Conservation (phyloP, 2,113 vertebrate genomes). For the Gnathonemus echidnorhynchus region DNA sequence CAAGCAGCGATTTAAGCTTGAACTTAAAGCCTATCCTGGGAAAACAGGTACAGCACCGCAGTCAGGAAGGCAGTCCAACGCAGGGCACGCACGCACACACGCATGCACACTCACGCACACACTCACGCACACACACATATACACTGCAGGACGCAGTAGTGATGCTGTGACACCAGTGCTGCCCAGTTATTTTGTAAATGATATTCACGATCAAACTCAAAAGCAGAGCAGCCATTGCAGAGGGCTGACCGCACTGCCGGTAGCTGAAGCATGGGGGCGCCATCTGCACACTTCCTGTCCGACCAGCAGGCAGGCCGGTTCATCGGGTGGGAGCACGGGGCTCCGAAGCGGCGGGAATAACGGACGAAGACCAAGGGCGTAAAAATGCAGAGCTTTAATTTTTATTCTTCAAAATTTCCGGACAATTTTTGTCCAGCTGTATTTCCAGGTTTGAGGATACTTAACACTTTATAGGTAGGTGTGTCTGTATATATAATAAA, state of each 20-base stretch:
- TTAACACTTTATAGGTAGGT: background rate
- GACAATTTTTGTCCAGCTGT: conserved; percentile 23
- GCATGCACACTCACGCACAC: background rate
- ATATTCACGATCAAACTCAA: background rate
- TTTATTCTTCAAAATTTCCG: conserved; percentile 20
- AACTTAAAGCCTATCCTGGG: background rate
- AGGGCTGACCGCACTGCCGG: background rate
- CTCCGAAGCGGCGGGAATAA: background rate
- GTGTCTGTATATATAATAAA: conserved; percentile 5
- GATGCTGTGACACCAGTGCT: background rate
- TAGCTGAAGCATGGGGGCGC: background rate
- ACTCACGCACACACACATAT: background rate
- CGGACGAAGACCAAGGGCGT: background rate
- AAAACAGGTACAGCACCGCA: background rate
- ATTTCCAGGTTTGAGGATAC: conserved; percentile 23
- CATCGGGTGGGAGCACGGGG: background rate
- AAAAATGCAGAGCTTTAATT: conserved; percentile 33
- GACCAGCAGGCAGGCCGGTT: background rate
- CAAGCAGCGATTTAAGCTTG: background rate
- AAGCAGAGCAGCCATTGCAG: background rate
- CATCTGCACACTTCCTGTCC: background rate
- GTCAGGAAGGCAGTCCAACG: background rate
- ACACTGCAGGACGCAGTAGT: background rate
- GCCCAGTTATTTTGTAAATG: background rate
- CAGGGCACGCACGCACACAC: background rate